Evolutionary conservation across 1,140 invertebrate species (phyloP).

Genomic region (Microplitis mediator): DNA sequence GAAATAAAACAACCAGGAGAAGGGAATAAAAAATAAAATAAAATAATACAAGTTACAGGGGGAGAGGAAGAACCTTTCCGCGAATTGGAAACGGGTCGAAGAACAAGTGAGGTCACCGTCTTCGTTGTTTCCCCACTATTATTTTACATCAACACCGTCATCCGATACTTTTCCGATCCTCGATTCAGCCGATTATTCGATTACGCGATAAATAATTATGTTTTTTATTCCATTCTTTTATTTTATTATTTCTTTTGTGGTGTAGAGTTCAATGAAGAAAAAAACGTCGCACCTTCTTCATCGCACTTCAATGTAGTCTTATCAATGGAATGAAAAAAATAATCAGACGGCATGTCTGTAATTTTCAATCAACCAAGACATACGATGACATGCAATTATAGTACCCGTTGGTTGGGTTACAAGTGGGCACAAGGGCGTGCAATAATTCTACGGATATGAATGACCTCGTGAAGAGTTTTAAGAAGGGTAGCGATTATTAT

Average conservation of each 20-base stretch:
- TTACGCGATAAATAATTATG: neutral
- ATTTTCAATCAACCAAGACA: slow-evolving; percentile 41
- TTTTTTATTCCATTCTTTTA: neutral
- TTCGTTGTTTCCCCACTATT: slow-evolving; percentile 21
- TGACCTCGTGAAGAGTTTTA: neutral
- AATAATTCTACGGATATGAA: neutral
- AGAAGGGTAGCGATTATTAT: neutral
- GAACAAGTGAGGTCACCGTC: slow-evolving; percentile 26
- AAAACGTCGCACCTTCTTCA: neutral
- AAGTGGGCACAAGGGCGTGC: slow-evolving; percentile 2
- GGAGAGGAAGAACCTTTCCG: slow-evolving; percentile 25
- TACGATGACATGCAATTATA: slow-evolving; percentile 36
- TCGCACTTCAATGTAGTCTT: neutral
- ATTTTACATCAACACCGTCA: slow-evolving; percentile 20
- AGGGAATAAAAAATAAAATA: neutral
- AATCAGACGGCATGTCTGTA: slow-evolving; percentile 37
- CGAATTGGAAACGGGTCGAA: slow-evolving; percentile 35
- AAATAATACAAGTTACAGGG: neutral
- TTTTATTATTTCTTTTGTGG: neutral
- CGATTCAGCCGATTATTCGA: slow-evolving; percentile 18
- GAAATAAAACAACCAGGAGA: neutral
- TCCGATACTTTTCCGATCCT: slow-evolving; percentile 25
- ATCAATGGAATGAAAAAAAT: slow-evolving; percentile 1
- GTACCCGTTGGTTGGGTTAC: slow-evolving; percentile 23
- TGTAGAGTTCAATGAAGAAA: neutral